phyloP scores from a whole-genome alignment of 2,797 vertebrate genomes.

The Phoeniculus purpureus region DNA sequence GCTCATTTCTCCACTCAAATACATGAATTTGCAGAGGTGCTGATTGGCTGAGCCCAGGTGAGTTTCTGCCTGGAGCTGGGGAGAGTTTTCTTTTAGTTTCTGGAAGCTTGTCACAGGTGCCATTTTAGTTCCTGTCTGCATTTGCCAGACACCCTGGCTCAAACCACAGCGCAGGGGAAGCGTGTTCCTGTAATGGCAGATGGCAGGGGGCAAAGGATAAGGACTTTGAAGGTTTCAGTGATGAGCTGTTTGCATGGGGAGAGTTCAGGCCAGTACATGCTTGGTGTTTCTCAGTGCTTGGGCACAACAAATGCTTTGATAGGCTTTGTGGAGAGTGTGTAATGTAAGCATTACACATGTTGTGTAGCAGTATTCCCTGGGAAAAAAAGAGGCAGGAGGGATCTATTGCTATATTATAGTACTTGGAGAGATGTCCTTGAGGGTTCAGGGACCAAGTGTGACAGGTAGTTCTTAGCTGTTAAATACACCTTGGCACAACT shows the following conservation, averaged over 20 bases:
- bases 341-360: not conserved
- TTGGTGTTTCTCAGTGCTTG: not conserved
- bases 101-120: too few species aligned
- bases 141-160: too few species aligned
- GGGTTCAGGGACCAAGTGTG: not conserved
- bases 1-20: too few species aligned
- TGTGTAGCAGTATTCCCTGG: not conserved
- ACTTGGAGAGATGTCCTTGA: not conserved
- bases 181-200: rapidly evolving
- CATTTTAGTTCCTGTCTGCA: too few species aligned
- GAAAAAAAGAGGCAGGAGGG: not conserved
- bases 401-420: not conserved
- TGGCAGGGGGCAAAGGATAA: not conserved
- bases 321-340: not conserved
- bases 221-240: not conserved
- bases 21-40: too few species aligned
- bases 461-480: not conserved
- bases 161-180: not conserved
- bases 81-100: too few species aligned
- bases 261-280: not conserved
- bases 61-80: too few species aligned
- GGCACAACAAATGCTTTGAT: not conserved
- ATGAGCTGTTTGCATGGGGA: not conserved
- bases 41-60: too few species aligned
- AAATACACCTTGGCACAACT: not conserved